Base-by-base conservation (phyloP, 37 sponge, comb jelly and placozoan genomes). In the Ianthella basta region DNA sequence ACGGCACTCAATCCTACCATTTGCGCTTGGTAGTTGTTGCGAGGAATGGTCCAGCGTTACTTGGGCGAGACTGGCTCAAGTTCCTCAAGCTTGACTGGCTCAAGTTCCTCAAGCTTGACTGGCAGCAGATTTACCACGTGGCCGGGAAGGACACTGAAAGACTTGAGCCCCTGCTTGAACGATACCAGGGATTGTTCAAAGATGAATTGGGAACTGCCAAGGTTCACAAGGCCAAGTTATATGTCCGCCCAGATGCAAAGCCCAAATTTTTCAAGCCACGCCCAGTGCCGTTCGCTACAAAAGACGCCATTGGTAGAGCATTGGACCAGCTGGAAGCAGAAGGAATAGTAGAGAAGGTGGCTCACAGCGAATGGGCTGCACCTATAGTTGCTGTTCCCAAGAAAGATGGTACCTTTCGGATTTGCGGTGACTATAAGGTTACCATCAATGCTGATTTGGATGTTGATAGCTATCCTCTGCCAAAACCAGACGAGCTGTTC, bases 371-470 rank as follows among this genome's bases (percentile, higher is more conserved):
- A 25, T 85, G 85, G 85, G 85, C 60, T 41, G 72, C 85, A 8
- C 78, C 85, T 1, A 85, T 85, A 74, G 85, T 85, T 27, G 61
- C 78, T 23, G 85, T 85, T 35, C 38, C 61, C 78, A 85, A 85
- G 39, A 50, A 54, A 34, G 85, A 85, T 56, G 63, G 63, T 23
- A 29, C 32, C 4, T 56, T 85, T n/a, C 57, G 85, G 32, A 56
- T 85, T 13, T 85, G 85, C 56, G 78, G 85, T 10, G 85, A 85
- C 32, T 85, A 85, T 44, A 74, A 72, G n/a, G 59, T 57, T 4
- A 85, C 85, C 13, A 55, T 85, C 39, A 85, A 73, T 56, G 63
- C 85, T 25, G 50, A 38, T 6, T 40, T 85, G 15, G 85, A 85
- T 10, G 56, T 74, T 3, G 73, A 74, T 16, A 29, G 32, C 33